A percentile compares a stretch with the other conserved stretches of the same genome.
Conservation (phyloP, 2,113 vertebrate species). For the Gavia stellata region DNA sequence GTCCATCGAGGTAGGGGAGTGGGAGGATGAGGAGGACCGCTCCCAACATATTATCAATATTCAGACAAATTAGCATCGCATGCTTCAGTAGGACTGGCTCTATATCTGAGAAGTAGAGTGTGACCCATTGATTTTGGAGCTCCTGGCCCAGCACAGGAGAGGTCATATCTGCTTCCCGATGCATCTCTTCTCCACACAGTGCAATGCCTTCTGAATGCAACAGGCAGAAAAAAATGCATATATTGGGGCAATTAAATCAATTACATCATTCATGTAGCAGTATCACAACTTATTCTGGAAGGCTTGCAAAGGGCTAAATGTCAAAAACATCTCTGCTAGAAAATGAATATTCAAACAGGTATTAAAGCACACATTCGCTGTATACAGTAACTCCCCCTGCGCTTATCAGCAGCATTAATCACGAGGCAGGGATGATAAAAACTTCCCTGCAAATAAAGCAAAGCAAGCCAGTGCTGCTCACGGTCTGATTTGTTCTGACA, state of each 20-base stretch:
- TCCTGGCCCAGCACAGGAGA: not conserved
- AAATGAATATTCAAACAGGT: not conserved
- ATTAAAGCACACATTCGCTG: not conserved
- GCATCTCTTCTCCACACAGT: not conserved
- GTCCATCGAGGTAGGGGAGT: not conserved
- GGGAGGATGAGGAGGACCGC: not conserved
- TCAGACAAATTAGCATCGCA: not conserved
- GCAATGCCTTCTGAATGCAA: not conserved
- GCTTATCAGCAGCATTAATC: not conserved
- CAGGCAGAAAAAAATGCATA: not conserved
- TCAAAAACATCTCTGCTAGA: not conserved
- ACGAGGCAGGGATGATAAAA: not conserved
- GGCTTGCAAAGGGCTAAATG: not conserved
- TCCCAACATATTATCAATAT: not conserved
- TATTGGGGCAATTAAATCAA: not conserved
- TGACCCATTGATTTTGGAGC: not conserved
- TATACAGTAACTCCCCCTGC: not conserved
- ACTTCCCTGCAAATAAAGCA: constrained; percentile 2
- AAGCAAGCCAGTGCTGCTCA: not conserved
- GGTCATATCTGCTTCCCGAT: not conserved
- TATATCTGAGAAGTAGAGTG: not conserved
- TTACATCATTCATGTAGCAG: not conserved
- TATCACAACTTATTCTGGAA: not conserved
- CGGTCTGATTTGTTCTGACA: constrained; percentile 31
- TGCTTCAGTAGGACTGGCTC: not conserved